These are phyloP conservation scores for Anthrax anthrax DNA, from an alignment of 2,888 invertebrate species.

Conservation along the genomic window DNA sequence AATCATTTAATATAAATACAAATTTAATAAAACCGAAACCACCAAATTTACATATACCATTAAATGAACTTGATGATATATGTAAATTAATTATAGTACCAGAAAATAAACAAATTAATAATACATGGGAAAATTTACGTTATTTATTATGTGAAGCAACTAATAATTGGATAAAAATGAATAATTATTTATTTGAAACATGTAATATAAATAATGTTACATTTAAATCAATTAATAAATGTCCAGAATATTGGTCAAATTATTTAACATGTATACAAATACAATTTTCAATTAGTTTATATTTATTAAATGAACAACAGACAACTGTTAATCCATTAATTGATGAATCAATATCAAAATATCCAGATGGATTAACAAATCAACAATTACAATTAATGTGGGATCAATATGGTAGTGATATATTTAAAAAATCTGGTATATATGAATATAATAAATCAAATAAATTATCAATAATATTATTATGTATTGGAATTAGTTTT, in stretches of 20 bases:
- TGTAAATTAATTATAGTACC: slow-evolving; percentile 9
- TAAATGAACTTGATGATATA: slow-evolving; percentile 8
- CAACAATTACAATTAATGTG: slow-evolving; percentile 11
- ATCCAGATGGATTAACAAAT: slow-evolving; percentile 9
- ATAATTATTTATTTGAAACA: slow-evolving; percentile 5
- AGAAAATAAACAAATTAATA: slow-evolving; percentile 8
- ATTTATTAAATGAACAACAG: slow-evolving; percentile 1
- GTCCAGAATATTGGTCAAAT: slow-evolving; percentile 14
- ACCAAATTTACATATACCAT: slow-evolving; percentile 11
- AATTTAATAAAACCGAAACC: slow-evolving; percentile 5
- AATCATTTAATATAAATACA: slow-evolving; percentile 5
- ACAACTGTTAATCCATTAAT: slow-evolving; percentile 9
- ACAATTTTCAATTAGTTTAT: slow-evolving; percentile 12
- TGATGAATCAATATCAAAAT: slow-evolving; percentile 9
- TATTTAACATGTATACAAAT: slow-evolving; percentile 13
- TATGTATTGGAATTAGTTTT: slow-evolving; percentile 15
- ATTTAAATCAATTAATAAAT: slow-evolving; percentile 13
- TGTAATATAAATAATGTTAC: slow-evolving; percentile 13
- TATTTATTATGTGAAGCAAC: slow-evolving; percentile 10
- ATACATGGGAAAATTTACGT: slow-evolving; percentile 13
- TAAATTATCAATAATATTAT: slow-evolving; percentile 9
- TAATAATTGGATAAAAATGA: slow-evolving; percentile 9
- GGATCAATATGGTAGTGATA: slow-evolving; percentile 8
- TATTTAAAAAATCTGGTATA: slow-evolving; percentile 8
- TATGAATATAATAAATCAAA: slow-evolving; percentile 11